Evolutionary conservation across 2,113 vertebrate genomes (phyloP), one percentile per base, ranked within the genome.

Genomic region (Andinoacara biseriatus): DNA sequence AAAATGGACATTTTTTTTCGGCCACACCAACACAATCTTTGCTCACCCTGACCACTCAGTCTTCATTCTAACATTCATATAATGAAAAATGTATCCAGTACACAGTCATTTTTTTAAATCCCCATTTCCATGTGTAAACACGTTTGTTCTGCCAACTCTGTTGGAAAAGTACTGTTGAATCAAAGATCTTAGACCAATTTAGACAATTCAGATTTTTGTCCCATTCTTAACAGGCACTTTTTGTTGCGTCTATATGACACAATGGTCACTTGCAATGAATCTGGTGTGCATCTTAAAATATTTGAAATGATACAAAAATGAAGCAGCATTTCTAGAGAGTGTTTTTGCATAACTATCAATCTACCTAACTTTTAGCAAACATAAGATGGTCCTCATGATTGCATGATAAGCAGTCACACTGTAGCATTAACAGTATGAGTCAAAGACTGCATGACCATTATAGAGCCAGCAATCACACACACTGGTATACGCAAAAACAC

Each of bases 401-500:
- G 60, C 20, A 4, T 79, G 75, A 76, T 61, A 59, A 15, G 61
- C 24, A 1, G 65, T 22, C 67, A n/a, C 74, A 65, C 49, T 65
- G 85, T 76, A 78, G 65, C 59, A 65, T n/a, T 31, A 58, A 63
- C 35, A 72, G 62, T 46, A 72, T 38, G 75, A 91, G 78, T 80
- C 83, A 86, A 88, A 83, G 62, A 24, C 59, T 56, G 56, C 65
- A 86, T 61, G 69, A 74, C 56, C 78, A 79, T 56, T 18, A 67
- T 57, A 75, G 61, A 86, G 63, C 24, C 0, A 31, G 58, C 38
- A 52, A n/a, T n/a, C 65, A 13, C 57, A 38, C 58, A 80, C 62
- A 61, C 58, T 17, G n/a, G 52, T 74, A 67, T 31, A 57, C 58
- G 43, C 22, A 3, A 72, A 24, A 54, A 74, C 58, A 86, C 31